Conservation (phyloP, 2,888 invertebrate genomes). For the Merodon equestris region DNA sequence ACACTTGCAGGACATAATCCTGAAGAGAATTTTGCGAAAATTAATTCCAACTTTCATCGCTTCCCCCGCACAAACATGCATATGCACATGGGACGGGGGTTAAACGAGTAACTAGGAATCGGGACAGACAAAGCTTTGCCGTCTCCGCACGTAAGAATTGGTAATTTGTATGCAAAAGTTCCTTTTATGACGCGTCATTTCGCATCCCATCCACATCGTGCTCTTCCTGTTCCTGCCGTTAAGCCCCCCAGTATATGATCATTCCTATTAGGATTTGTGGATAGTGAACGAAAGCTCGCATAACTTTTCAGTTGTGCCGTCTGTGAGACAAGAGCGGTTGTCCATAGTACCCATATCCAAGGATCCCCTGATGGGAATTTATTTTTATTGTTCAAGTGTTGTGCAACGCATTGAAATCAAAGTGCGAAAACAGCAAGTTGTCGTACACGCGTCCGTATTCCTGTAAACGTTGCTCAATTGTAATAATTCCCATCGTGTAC, state of each 20-base stretch:
- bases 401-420: conserved; percentile 35
- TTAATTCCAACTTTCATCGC: conserved; percentile 43
- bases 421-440: conserved; percentile 48
- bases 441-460: background rate
- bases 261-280: conserved; percentile 22
- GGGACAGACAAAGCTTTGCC: conserved; percentile 26
- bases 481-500: conserved; percentile 42
- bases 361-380: conserved; percentile 4
- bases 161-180: conserved; percentile 61
- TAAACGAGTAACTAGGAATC: conserved; percentile 5
- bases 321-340: conserved; percentile 11
- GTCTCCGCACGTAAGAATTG: conserved; percentile 52
- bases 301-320: conserved; percentile 34
- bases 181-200: conserved; percentile 54
- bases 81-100: too few species aligned
- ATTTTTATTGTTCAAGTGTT: background rate
- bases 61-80: conserved; percentile 13
- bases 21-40: conserved; percentile 38
- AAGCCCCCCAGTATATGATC: too few species aligned
- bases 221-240: too few species aligned
- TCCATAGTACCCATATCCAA: conserved; percentile 9
- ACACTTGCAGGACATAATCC: conserved; percentile 52
- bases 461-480: conserved; percentile 35
- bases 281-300: conserved; percentile 15
- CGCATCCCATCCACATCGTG: conserved; percentile 9